Evolutionary conservation across 2,797 vertebrate genomes (phyloP).

Genomic region (Philypnodon macrostomus): DNA sequence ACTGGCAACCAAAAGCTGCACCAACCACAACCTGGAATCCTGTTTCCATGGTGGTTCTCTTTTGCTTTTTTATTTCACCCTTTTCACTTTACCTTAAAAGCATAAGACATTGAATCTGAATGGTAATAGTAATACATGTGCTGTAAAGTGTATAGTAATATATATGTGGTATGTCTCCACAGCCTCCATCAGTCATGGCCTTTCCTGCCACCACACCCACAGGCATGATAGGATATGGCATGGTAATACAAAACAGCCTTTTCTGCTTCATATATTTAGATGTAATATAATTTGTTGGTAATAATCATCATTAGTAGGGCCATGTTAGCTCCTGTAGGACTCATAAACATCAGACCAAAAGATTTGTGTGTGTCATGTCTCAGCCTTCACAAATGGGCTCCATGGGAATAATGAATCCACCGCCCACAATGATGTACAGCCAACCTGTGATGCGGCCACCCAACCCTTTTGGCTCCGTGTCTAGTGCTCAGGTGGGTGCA

Average conservation of each 20-base stretch:
- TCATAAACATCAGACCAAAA: neutral
- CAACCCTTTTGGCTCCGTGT: constrained; percentile 96
- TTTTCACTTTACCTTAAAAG: neutral
- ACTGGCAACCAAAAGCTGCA: constrained; percentile 97
- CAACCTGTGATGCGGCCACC: constrained; percentile 97
- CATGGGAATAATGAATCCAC: constrained; percentile 95
- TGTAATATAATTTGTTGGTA: too few species aligned
- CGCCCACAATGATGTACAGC: constrained; percentile 95
- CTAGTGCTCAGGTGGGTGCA: constrained; percentile 90
- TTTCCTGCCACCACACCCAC: constrained; percentile 98
- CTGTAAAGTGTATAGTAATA: constrained; percentile 7
- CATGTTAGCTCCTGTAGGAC: neutral
- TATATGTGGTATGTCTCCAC: constrained; percentile 57
- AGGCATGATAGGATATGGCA: constrained; percentile 94
- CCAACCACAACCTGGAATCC: constrained; percentile 96
- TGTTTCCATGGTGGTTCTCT: constrained; percentile 88
- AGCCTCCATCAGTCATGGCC: constrained; percentile 93
- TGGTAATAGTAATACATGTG: neutral
- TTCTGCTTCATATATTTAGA: too few species aligned
- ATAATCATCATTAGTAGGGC: too few species aligned
- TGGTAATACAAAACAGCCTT: constrained; percentile 75
- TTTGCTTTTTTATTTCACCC: neutral
- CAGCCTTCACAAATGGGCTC: constrained; percentile 93
- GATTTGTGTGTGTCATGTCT: constrained; percentile 20
- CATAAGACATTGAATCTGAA: neutral